Conservation (phyloP, 37 sponge, comb jelly and placozoan genomes). For the Axinella damicornis region DNA sequence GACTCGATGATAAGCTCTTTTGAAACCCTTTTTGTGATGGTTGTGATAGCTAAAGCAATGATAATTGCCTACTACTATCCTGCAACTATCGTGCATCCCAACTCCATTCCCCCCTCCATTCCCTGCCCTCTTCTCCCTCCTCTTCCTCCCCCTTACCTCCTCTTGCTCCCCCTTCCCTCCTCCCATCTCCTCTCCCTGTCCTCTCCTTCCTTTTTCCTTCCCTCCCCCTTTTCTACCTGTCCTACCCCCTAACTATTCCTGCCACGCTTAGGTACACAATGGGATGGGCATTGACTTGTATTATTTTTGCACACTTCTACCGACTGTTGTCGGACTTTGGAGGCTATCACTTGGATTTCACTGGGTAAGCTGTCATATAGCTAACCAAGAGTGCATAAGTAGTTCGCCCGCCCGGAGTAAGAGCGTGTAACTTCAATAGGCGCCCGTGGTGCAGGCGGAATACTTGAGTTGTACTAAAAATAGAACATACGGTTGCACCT, state of each 20-base stretch:
- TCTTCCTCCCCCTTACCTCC: neutral
- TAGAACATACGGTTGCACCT: too few relatives aligned
- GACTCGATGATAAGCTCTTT: too few relatives aligned
- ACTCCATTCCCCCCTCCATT: neutral
- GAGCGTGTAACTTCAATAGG: too few relatives aligned
- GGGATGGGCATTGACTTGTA: slow-evolving; percentile 62
- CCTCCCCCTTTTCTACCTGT: neutral
- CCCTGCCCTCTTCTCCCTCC: neutral
- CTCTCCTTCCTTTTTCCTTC: neutral
- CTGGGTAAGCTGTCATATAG: too few relatives aligned
- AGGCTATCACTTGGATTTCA: slow-evolving; percentile 78
- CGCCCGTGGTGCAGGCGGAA: too few relatives aligned
- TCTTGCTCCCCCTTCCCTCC: neutral
- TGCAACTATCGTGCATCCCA: too few relatives aligned
- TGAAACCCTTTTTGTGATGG: too few relatives aligned
- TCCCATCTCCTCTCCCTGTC: neutral
- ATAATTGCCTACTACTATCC: too few relatives aligned
- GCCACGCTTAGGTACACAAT: slow-evolving; percentile 19
- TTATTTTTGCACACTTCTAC: slow-evolving; percentile 70
- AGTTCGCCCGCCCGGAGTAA: too few relatives aligned
- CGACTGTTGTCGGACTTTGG: slow-evolving; percentile 77
- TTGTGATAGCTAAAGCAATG: too few relatives aligned
- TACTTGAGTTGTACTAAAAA: too few relatives aligned
- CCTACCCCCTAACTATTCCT: neutral
- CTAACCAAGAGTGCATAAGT: too few relatives aligned